A percentile compares a stretch with the other conserved stretches of the same genome.
phyloP scores from a whole-genome alignment of 2,888 invertebrate species.

The Gastracanthus pulcherrimus region DNA sequence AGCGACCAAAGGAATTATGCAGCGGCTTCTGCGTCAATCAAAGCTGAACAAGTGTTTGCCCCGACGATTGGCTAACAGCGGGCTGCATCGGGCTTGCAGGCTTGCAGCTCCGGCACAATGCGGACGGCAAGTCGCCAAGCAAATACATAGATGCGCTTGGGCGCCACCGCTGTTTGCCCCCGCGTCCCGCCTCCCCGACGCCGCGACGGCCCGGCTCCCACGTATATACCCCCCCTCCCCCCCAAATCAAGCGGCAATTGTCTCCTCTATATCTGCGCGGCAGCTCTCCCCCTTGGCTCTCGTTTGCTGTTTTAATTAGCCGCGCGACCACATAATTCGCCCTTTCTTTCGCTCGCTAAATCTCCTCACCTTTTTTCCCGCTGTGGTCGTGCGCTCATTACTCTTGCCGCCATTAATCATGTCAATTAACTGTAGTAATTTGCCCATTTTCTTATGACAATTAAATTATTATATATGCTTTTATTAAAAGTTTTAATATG shows the following conservation, averaged over 20 bases:
- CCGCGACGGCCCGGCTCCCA: too few species aligned
- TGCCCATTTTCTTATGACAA: too few species aligned
- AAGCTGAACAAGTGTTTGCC: constrained; percentile 61
- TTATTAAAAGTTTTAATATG: too few species aligned
- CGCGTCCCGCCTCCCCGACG: neutral
- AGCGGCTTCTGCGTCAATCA: constrained; percentile 60
- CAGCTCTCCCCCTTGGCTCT: neutral
- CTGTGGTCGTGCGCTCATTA: neutral
- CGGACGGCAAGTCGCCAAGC: constrained; percentile 45
- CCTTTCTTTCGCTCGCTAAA: neutral
- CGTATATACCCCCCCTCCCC: too few species aligned
- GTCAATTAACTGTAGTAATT: too few species aligned
- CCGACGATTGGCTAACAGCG: constrained; percentile 58
- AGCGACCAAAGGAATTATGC: constrained; percentile 61
- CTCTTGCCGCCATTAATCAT: neutral
- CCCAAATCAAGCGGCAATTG: constrained; percentile 58
- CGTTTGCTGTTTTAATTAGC: constrained; percentile 46
- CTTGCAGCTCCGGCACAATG: constrained; percentile 39
- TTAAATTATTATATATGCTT: too few species aligned
- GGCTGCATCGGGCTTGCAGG: too few species aligned
- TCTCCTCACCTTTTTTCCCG: neutral
- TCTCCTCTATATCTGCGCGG: neutral
- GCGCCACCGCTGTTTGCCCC: constrained; percentile 50
- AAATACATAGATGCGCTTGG: constrained; percentile 55
- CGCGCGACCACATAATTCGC: neutral